Evolutionary conservation across 2,113 vertebrate species (phyloP).

Genomic region (Silurus glanis): DNA sequence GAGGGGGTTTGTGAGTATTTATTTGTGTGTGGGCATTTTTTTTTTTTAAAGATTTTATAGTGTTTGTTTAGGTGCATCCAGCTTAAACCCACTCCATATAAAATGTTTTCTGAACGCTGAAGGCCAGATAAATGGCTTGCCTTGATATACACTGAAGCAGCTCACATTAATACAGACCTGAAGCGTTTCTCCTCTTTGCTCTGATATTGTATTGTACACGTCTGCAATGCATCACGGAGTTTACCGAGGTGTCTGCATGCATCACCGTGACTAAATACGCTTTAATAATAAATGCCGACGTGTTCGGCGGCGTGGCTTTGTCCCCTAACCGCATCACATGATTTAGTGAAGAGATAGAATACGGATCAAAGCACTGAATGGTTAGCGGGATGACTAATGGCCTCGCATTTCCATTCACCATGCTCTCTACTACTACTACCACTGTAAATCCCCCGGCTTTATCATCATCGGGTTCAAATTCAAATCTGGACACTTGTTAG

Average conservation of each 20-base stretch:
- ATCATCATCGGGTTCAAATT: not conserved
- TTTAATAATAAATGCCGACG: slow-evolving; percentile 11
- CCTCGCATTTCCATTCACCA: not conserved
- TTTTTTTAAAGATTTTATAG: too few relatives aligned
- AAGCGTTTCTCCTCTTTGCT: not conserved
- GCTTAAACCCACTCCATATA: too few relatives aligned
- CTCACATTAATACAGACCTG: not conserved
- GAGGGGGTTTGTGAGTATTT: not conserved
- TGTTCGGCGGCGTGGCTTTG: not conserved
- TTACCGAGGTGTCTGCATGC: not conserved
- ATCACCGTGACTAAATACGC: not conserved
- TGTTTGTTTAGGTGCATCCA: not conserved
- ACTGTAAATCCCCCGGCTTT: not conserved
- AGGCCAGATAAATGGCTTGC: not conserved
- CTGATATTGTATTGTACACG: not conserved
- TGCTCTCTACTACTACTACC: not conserved
- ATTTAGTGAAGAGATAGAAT: slow-evolving; percentile 1
- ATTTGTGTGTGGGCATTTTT: too few relatives aligned
- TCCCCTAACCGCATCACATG: not conserved
- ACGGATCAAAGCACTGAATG: not conserved
- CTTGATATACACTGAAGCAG: not conserved
- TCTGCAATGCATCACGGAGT: not conserved
- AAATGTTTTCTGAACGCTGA: not conserved
- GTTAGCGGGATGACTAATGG: slow-evolving; percentile 9
- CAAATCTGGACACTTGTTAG: not conserved